Evolutionary conservation across 2,113 vertebrate genomes (phyloP).

Genomic region (Entosphenus tridentatus): DNA sequence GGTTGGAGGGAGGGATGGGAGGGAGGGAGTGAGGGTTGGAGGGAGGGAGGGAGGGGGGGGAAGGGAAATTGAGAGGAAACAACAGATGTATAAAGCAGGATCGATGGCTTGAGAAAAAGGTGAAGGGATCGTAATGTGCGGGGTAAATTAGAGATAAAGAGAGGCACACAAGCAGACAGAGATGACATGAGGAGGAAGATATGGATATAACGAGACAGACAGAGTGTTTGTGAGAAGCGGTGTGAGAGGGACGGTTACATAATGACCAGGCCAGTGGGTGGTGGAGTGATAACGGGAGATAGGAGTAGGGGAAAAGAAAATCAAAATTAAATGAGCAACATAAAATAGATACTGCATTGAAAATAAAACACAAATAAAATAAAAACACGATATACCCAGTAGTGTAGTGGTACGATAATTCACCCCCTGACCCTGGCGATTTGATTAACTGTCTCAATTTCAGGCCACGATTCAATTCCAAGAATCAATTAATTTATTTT

Average conservation of each 20-base stretch:
- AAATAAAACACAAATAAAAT: constrained; percentile 6
- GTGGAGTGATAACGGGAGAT: constrained; percentile 9
- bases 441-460: too few relatives aligned
- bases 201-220: constrained; percentile 8
- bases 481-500: too few relatives aligned
- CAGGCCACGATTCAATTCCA: too few relatives aligned
- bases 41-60: background rate
- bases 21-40: constrained; percentile 7
- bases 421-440: too few relatives aligned
- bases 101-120: background rate
- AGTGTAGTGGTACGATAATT: too few relatives aligned
- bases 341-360: constrained; percentile 7
- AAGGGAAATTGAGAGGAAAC: too few relatives aligned
- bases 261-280: background rate
- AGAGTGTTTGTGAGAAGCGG: background rate
- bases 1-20: background rate
- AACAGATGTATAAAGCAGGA: too few relatives aligned
- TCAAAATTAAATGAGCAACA: background rate
- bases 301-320: constrained; percentile 11
- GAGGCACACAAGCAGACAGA: constrained; percentile 11
- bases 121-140: background rate
- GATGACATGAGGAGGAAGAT: constrained; percentile 7
- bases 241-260: too few relatives aligned
- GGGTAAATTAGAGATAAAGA: constrained; percentile 7
- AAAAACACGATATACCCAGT: too few relatives aligned